Percentiles rank a stretch among this genome's conserved stretches.
Conservation (phyloP, 2,888 invertebrate species). For the Cistogaster globosa region DNA sequence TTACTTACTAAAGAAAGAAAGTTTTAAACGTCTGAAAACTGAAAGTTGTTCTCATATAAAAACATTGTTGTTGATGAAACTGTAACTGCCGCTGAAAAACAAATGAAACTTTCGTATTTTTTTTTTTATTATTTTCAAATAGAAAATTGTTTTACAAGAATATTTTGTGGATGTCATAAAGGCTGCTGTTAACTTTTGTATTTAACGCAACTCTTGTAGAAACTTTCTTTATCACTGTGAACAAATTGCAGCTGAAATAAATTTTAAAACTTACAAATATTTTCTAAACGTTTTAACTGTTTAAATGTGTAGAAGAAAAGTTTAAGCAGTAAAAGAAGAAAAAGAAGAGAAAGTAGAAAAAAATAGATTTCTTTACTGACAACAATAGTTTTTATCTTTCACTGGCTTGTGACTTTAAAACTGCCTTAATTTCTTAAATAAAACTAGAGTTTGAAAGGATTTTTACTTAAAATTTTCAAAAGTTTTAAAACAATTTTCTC, state of each 20-base stretch:
- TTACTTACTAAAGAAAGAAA: neutral
- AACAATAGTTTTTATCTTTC: neutral
- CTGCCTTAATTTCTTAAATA: too few species aligned
- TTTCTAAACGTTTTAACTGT: neutral
- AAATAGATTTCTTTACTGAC: neutral
- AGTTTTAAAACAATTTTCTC: neutral
- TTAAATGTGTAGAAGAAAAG: neutral
- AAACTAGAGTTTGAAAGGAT: too few species aligned
- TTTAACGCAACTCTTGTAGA: neutral
- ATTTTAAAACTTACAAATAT: neutral
- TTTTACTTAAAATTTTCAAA: too few species aligned
- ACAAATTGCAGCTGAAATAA: neutral
- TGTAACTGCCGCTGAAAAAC: neutral
- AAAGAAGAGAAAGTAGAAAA: neutral
- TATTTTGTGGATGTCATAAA: neutral
- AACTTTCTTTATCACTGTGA: neutral
- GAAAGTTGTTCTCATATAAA: neutral
- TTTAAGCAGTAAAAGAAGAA: neutral
- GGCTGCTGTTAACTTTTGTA: neutral
- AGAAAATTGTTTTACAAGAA: neutral
- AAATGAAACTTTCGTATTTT: neutral
- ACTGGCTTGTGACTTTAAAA: neutral
- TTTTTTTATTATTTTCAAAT: neutral
- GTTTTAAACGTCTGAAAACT: neutral
- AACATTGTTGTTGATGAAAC: neutral